phyloP scores from a whole-genome alignment of 2,113 vertebrate genomes.

The Nycticryphes semicollaris region DNA sequence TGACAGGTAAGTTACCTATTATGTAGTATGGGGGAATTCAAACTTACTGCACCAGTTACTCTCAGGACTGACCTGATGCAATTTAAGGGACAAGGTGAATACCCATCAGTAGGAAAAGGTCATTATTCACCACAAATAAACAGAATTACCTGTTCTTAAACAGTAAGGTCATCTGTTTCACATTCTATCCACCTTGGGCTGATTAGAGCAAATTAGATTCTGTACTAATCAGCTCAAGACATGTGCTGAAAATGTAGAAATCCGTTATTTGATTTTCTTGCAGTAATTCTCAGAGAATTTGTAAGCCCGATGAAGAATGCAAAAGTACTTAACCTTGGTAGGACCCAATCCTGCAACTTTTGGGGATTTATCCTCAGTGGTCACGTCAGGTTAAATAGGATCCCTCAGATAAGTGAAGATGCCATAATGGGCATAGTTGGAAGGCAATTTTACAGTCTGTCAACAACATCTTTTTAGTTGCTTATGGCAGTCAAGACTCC shows the following conservation, averaged over 20 bases:
- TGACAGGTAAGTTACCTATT: conserved; percentile 49
- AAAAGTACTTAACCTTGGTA: not conserved
- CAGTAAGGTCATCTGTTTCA: conserved; percentile 58
- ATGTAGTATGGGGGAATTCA: not conserved
- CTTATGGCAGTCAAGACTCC: not conserved
- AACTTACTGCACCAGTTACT: conserved; percentile 17
- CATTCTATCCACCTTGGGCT: conserved; percentile 48
- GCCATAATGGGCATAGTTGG: not conserved
- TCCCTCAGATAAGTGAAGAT: not conserved
- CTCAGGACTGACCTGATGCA: conserved; percentile 38
- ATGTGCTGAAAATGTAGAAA: conserved; percentile 31
- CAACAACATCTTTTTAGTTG: not conserved
- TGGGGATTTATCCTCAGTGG: not conserved
- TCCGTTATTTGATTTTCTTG: conserved; percentile 4
- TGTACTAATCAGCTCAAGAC: conserved; percentile 53
- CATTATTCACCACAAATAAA: conserved; percentile 54
- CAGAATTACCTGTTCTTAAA: conserved; percentile 48
- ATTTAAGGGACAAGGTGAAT: conserved; percentile 39
- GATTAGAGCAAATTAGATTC: conserved; percentile 62
- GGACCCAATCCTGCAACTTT: not conserved
- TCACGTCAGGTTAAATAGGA: not conserved
- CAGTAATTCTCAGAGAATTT: not conserved
- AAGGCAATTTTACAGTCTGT: not conserved
- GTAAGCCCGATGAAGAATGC: not conserved
- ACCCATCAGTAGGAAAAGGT: conserved; percentile 31